A percentile compares a stretch with the other conserved stretches of the same genome.
phyloP scores from a whole-genome alignment of 2,113 vertebrate genomes.

The Rissa tridactyla region DNA sequence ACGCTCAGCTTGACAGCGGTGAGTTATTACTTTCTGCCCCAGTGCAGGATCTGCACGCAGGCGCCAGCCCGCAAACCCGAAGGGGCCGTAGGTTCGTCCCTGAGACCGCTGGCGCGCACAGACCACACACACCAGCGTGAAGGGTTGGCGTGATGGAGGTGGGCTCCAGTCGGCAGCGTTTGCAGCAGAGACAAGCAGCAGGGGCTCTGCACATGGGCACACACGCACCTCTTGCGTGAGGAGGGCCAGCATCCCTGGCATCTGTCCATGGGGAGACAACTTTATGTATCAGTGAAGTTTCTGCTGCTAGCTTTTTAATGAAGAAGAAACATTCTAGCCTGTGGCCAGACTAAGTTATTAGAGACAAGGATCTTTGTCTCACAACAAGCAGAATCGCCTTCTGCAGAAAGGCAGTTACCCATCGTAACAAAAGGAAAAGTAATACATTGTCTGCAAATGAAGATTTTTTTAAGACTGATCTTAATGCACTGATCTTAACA shows the following conservation, averaged over 20 bases:
- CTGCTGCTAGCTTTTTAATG: background rate
- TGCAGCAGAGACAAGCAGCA: background rate
- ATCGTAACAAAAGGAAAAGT: background rate
- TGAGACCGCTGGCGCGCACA: background rate
- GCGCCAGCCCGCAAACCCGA: background rate
- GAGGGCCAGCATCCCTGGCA: background rate
- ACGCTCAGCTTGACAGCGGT: constrained; percentile 22
- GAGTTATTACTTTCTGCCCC: constrained; percentile 46
- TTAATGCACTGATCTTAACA: background rate
- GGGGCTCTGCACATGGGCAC: background rate
- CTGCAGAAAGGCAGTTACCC: background rate
- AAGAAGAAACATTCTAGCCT: background rate
- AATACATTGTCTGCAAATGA: background rate
- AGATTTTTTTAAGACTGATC: background rate
- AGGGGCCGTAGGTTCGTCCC: background rate
- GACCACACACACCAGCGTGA: rapidly evolving
- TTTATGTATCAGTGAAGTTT: rapidly evolving
- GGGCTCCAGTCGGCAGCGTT: background rate
- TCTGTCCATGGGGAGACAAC: rapidly evolving
- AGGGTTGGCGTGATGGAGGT: background rate
- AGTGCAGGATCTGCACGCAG: background rate
- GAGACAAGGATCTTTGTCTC: background rate
- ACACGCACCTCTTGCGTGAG: rapidly evolving
- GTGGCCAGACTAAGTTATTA: background rate
- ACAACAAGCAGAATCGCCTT: background rate